Evolutionary conservation across 2,888 invertebrate genomes (phyloP), one percentile per base, ranked within the genome.

Genomic region (Crioceris asparagi): DNA sequence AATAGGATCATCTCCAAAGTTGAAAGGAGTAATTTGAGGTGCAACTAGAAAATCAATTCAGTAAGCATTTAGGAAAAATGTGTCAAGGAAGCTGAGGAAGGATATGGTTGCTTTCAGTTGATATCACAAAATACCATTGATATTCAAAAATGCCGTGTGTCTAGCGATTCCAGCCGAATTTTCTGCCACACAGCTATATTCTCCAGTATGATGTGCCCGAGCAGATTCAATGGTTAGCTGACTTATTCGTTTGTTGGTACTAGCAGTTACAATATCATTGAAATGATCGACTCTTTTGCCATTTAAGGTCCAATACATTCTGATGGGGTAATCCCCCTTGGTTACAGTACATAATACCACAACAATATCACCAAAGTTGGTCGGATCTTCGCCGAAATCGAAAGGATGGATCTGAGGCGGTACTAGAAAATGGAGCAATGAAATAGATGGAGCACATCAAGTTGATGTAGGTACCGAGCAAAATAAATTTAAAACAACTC

Each of bases 321-420:
- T 72, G 40, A 90, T 66, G 8, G 88, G 88, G 43, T 79, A 49
- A 61, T 90, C 88, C 23, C 88, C 86, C 59, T 83, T 81, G 47
- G 72, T 74, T 17, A 81, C 79, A 18, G 77, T 73, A 61, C 86
- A 86, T 31, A 43, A 53, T 4, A 54, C 46, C n/a, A 56, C 53
- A 3, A 54, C 50, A 33, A 54, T 47, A 31, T 64, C 62, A 6
- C 61, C 62, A 15, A 56, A 53, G 48, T 65, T 61, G 36, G 75
- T 68, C 37, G 74, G 70, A 49, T 79, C 79, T 42, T 80, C 80
- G 44, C 82, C 82, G 57, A 83, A 83, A 55, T 77, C 74, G 56
- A 84, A 85, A 45, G 80, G 76, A 53, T 77, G 75, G 54, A 86
- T 79, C 72, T 83, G 82, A 46, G 85, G 84, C 55, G 79, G 75